Evolutionary conservation across 2,797 vertebrate genomes (phyloP).

Genomic region (Sarcoramphus papa): DNA sequence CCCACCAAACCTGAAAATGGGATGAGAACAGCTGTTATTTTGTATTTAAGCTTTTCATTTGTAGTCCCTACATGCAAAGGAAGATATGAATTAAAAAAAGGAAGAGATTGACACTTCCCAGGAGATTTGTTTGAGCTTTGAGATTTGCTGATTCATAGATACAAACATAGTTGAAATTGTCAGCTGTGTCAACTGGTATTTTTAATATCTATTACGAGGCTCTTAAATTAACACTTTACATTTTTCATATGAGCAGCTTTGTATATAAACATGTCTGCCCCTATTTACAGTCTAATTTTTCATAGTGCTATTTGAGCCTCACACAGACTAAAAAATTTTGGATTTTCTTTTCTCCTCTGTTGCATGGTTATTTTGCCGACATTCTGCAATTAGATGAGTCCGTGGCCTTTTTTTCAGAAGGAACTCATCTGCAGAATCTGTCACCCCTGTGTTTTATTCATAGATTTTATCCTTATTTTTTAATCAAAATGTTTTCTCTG

Average conservation of each 20-base stretch:
- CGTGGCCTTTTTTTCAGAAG: neutral
- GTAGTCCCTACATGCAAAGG: neutral
- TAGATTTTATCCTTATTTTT: neutral
- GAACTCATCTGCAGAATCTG: neutral
- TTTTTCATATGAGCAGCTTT: neutral
- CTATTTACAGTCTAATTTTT: neutral
- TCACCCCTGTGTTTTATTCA: neutral
- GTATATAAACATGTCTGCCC: neutral
- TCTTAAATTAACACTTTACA: neutral
- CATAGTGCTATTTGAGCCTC: neutral
- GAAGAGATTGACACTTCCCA: neutral
- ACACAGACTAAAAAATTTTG: neutral
- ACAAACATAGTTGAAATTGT: neutral
- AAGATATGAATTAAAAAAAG: neutral
- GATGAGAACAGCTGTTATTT: constrained; percentile 1
- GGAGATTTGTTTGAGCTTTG: neutral
- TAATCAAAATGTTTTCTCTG: neutral
- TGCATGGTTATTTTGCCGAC: neutral
- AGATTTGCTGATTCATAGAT: neutral
- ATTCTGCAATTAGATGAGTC: neutral
- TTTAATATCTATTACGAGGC: neutral
- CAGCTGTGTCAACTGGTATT: neutral
- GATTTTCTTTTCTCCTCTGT: neutral
- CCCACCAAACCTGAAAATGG: neutral
- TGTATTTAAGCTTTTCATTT: constrained; percentile 15